Base-by-base conservation (phyloP, 2,113 vertebrate species). In the Phaethornis superciliosus region DNA sequence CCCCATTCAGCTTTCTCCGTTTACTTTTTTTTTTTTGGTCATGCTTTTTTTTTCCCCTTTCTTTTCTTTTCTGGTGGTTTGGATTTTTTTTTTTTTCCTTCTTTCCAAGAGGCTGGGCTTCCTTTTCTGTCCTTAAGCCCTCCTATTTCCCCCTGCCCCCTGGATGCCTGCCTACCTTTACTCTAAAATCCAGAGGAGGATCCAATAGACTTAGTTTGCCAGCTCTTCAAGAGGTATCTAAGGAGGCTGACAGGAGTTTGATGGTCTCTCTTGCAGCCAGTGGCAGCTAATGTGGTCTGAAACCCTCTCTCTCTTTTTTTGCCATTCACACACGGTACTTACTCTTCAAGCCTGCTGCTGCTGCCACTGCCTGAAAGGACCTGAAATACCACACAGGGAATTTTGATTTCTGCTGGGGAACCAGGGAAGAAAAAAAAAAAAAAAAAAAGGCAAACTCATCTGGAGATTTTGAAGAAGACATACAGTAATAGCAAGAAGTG, bases 91-190 rank as follows among this genome's bases (percentile, higher is more conserved):
- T 87, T 81, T 64, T 52, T 26, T 1, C 17, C 77, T 79, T 76
- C 74, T 90, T 89, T 94, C 92, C 70, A 90, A 95, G 84, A 95
- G 95, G 90, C 89, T 94, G 94, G 95, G 95, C 95, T 91, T 95
- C 94, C 95, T 85, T 93, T 96, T 90, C 84, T 91, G 89, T 96
- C 93, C 42, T 9, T 94, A 78, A 91, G 87, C 96, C 95, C 88
- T 88, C 85, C 94, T 92, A 94, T 96, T 92, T 96, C 93, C 96
- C 95, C 88, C 94, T 97, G 88, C 95, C 97, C 95, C 97, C 96
- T 98, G 97, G 97, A 97, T 96, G 88, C 97, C 96, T 97, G 97
- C 98, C 98, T 98, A 97, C 97, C 98, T 97, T 97, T 96, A 96
- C 97, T 97, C 96, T 96, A 93, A 96, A 94, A 91, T 96, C 91